phyloP scores from a whole-genome alignment of 2,113 vertebrate species.

The Euleptes europaea region DNA sequence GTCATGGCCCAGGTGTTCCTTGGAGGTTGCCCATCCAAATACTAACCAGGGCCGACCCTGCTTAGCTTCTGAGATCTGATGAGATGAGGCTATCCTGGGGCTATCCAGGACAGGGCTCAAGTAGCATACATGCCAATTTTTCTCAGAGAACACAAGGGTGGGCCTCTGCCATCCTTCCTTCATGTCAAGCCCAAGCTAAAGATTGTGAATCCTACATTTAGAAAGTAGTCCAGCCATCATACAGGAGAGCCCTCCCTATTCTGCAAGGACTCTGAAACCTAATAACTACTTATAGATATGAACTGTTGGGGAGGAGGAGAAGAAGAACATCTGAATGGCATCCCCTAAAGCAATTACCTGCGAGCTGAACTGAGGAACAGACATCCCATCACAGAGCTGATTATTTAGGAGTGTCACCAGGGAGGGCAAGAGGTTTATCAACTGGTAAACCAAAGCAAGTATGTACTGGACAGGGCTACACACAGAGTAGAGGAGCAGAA shows the following conservation, averaged over 20 bases:
- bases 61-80: no score
- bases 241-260: background rate
- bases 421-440: background rate
- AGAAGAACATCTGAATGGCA: background rate
- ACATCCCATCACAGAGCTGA: background rate
- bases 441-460: background rate
- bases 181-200: background rate
- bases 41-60: no score
- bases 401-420: background rate
- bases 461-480: background rate
- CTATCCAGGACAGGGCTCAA: no score
- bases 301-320: no score
- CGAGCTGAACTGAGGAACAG: no score
- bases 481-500: background rate
- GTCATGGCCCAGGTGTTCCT: no score
- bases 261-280: background rate
- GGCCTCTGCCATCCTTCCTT: background rate
- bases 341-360: fast-evolving
- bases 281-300: background rate
- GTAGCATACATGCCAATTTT: background rate
- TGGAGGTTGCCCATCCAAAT: no score
- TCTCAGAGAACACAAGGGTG: background rate
- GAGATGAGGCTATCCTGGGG: no score
- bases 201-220: background rate
- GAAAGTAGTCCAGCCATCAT: background rate